A percentile compares a stretch with the other conserved stretches of the same genome.
phyloP scores from a whole-genome alignment of 2,888 invertebrate species.

The Terebella lapidaria region DNA sequence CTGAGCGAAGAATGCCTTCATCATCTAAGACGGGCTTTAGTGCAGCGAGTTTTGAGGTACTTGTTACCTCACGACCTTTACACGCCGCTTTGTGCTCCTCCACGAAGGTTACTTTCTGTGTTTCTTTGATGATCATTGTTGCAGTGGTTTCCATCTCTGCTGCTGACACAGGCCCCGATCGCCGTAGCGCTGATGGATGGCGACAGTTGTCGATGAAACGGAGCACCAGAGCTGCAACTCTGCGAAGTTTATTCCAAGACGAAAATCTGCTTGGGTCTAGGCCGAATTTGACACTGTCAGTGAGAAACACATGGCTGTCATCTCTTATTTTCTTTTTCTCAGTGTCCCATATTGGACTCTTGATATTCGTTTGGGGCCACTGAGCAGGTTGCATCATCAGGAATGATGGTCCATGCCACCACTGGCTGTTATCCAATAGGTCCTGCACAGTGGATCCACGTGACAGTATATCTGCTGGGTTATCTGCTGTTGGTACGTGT shows the following conservation, averaged over 20 bases:
- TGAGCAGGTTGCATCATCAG: background rate
- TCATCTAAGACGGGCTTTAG: slow-evolving; percentile 12
- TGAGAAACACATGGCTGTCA: too few relatives aligned
- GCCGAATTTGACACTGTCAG: background rate
- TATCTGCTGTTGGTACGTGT: slow-evolving; percentile 6
- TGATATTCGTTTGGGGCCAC: background rate
- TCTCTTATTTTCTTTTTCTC: too few relatives aligned
- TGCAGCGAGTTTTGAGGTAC: slow-evolving; percentile 1
- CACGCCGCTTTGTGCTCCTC: slow-evolving; percentile 4
- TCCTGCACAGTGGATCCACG: background rate
- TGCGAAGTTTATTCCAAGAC: slow-evolving; percentile 6
- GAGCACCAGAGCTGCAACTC: slow-evolving; percentile 7
- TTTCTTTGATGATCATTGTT: slow-evolving; percentile 3
- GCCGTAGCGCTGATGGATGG: background rate
- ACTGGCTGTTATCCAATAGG: background rate
- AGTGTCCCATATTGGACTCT: background rate
- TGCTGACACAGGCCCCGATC: background rate
- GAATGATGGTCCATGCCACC: slow-evolving; percentile 1
- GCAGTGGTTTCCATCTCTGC: slow-evolving; percentile 5
- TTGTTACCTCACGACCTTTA: background rate
- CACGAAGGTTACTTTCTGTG: slow-evolving; percentile 10
- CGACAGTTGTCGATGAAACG: slow-evolving; percentile 13
- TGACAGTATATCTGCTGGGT: slow-evolving; percentile 8
- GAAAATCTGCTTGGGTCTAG: slow-evolving; percentile 11
- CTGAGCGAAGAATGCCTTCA: background rate